Evolutionary conservation across 2,113 vertebrate species (phyloP).

Genomic region (Alexandromys fortis): DNA sequence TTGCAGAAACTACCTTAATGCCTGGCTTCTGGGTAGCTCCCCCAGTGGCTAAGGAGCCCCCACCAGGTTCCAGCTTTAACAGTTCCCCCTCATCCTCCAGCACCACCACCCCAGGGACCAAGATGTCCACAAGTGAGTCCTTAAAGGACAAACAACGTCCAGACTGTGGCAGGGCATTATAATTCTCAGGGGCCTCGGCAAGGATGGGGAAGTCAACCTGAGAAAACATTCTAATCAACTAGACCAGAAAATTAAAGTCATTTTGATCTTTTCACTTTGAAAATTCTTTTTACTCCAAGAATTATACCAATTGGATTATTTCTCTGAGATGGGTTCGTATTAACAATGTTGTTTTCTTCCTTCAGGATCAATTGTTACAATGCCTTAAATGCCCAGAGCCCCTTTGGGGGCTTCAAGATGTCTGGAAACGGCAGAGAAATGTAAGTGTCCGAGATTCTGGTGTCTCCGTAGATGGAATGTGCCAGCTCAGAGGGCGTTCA

Average conservation of each 20-base stretch:
- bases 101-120: not conserved
- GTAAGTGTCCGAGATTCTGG: conserved; percentile 88
- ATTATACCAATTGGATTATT: not conserved
- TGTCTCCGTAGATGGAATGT: not conserved
- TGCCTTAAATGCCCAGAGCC: conserved; percentile 98
- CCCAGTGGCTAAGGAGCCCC: not conserved
- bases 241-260: not conserved
- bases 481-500: not conserved
- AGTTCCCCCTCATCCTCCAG: not conserved
- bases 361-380: conserved; percentile 99
- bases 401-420: conserved; percentile 99
- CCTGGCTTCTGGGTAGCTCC: not conserved
- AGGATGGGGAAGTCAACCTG: not conserved
- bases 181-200: not conserved
- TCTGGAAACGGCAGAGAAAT: conserved; percentile 99
- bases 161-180: not conserved
- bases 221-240: not conserved
- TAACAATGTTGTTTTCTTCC: conserved; percentile 39
- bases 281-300: not conserved
- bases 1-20: not conserved
- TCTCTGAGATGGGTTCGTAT: not conserved
- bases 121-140: too few relatives aligned
- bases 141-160: not conserved
- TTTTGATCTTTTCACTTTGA: not conserved
- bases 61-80: not conserved